Evolutionary conservation across 2,888 invertebrate species (phyloP).

Genomic region (Polydrusus cervinus): DNA sequence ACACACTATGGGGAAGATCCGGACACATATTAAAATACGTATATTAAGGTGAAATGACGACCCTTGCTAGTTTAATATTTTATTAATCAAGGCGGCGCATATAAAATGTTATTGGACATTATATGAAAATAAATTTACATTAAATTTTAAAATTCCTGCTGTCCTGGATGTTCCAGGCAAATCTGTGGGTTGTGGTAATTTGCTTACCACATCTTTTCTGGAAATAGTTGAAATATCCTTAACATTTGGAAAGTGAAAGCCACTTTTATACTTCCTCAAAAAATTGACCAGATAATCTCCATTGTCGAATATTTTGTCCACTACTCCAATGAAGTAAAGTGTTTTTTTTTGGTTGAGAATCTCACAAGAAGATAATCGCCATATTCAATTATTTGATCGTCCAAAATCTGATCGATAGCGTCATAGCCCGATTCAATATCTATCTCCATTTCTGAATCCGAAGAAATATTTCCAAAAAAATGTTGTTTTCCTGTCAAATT

Average conservation of each 20-base stretch:
- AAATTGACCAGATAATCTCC: too few species aligned
- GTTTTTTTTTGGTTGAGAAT: not conserved
- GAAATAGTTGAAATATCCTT: slow-evolving; percentile 1
- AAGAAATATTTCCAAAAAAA: not conserved
- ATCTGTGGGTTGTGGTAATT: not conserved
- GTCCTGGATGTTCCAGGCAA: slow-evolving; percentile 1
- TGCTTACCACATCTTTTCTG: not conserved
- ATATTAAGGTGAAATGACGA: not conserved
- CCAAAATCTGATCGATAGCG: not conserved
- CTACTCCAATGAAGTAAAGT: not conserved
- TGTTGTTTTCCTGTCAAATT: too few species aligned
- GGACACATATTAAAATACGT: not conserved
- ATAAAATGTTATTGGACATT: not conserved
- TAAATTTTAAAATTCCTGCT: not conserved
- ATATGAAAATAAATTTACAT: not conserved
- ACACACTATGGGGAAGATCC: not conserved
- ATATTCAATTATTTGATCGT: not conserved
- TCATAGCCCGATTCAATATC: slow-evolving; percentile 1
- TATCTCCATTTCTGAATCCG: not conserved
- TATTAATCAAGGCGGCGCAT: not conserved
- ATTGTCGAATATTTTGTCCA: too few species aligned
- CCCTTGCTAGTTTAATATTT: not conserved
- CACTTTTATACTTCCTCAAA: too few species aligned
- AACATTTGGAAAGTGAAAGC: too few species aligned
- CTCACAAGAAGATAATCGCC: not conserved